Evolutionary conservation across 2,113 vertebrate genomes (phyloP).

Genomic region (Hemiscyllium ocellatum): DNA sequence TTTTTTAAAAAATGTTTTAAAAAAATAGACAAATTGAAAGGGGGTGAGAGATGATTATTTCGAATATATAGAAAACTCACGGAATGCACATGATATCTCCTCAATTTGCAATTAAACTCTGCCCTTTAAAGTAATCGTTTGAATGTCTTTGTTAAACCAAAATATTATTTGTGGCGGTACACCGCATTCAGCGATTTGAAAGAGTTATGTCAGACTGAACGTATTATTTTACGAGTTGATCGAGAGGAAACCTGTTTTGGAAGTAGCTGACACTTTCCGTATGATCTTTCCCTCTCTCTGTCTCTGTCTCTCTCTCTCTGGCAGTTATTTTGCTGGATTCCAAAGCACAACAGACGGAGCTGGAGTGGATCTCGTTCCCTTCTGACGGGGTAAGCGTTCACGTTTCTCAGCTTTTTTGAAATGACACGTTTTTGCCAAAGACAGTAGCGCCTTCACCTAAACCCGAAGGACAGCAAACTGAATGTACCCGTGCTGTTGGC

Average conservation of each 20-base stretch:
- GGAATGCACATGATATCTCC: neutral
- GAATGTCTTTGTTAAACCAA: neutral
- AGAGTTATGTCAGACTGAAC: neutral
- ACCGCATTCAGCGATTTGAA: neutral
- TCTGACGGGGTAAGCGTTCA: conserved; percentile 83
- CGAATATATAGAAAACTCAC: neutral
- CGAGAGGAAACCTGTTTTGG: neutral
- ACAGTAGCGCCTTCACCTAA: too few relatives aligned
- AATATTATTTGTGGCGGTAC: neutral
- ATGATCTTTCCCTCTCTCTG: conserved; percentile 41
- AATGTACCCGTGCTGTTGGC: neutral
- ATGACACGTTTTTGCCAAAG: neutral
- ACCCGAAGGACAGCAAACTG: neutral
- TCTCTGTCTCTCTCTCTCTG: conserved; percentile 3
- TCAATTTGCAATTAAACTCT: neutral
- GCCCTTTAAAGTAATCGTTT: neutral
- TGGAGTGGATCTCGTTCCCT: conserved; percentile 98
- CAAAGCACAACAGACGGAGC: conserved; percentile 97
- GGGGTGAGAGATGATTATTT: too few relatives aligned
- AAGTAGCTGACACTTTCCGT: neutral
- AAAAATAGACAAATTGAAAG: neutral
- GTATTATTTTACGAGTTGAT: neutral
- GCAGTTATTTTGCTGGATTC: conserved; percentile 95
- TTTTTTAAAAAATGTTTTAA: neutral
- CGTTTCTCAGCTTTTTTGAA: neutral